phyloP scores from a whole-genome alignment of 2,113 vertebrate species.

The Promerops cafer region DNA sequence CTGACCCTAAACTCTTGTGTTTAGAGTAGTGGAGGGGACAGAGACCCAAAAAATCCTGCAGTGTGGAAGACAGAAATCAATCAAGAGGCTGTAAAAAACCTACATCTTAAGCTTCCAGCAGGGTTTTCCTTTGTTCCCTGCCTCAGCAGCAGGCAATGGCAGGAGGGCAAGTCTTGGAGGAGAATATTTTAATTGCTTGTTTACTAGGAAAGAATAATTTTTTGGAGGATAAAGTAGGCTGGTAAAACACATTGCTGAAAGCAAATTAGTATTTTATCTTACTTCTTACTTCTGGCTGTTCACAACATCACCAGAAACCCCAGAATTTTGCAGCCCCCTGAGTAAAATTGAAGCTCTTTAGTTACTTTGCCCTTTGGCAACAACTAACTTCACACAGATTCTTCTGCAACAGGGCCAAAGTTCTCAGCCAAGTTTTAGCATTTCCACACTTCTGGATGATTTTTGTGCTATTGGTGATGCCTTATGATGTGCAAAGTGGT shows the following conservation, averaged over 20 bases:
- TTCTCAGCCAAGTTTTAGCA: background rate
- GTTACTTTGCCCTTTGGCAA: background rate
- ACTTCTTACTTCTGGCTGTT: background rate
- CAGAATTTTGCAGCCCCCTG: background rate
- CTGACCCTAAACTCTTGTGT: background rate
- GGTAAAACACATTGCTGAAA: background rate
- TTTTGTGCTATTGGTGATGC: background rate
- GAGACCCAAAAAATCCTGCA: background rate
- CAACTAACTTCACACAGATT: background rate
- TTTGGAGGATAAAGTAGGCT: background rate
- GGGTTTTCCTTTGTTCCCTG: background rate
- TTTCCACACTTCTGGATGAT: background rate
- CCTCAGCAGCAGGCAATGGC: background rate
- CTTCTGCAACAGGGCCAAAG: fast-evolving
- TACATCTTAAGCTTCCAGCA: background rate
- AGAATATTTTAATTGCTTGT: background rate
- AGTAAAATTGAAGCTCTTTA: background rate
- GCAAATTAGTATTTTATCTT: background rate
- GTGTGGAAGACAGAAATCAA: background rate
- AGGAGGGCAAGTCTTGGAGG: background rate
- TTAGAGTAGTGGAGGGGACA: background rate
- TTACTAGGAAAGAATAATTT: background rate
- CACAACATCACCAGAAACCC: background rate
- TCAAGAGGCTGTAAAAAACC: background rate
- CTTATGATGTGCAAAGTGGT: background rate